Percentiles rank a stretch among this genome's conserved stretches.
These are phyloP conservation scores for Alfaro cultratus DNA, from an alignment of 2,797 vertebrate species.

Conservation along the genomic window DNA sequence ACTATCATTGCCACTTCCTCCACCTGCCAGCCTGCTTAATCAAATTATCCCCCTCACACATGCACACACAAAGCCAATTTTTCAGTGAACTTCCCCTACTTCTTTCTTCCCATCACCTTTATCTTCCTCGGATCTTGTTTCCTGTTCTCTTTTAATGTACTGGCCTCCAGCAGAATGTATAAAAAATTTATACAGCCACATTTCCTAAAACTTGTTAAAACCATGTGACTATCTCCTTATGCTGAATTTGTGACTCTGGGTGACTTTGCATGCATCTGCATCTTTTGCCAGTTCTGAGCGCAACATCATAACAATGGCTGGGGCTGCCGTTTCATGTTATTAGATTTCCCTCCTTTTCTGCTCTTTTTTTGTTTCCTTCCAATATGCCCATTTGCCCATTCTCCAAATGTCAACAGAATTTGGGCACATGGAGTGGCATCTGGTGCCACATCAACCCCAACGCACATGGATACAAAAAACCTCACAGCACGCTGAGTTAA, in stretches of 20 bases:
- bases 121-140: constrained; percentile 35
- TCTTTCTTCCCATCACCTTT: constrained; percentile 9
- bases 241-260: constrained; percentile 2
- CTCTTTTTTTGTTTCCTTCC: constrained; percentile 57
- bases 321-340: constrained; percentile 91
- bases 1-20: constrained; percentile 79
- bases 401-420: constrained; percentile 97
- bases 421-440: constrained; percentile 97
- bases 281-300: constrained; percentile 10
- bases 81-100: constrained; percentile 52
- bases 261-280: constrained; percentile 15
- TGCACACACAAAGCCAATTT: constrained; percentile 61
- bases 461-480: constrained; percentile 88
- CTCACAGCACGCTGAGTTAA: constrained; percentile 84
- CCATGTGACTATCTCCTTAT: background rate
- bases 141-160: constrained; percentile 24
- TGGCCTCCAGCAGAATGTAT: constrained; percentile 25
- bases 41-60: constrained; percentile 85
- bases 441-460: constrained; percentile 89
- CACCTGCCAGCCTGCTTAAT: constrained; percentile 89
- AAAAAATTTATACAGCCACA: constrained; percentile 19
- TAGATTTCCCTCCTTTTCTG: constrained; percentile 90
- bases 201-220: constrained; percentile 9
- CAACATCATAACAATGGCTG: constrained; percentile 81
- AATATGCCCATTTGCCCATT: constrained; percentile 70